These are phyloP conservation scores for Macrobrachium nipponense DNA, from an alignment of 1,140 invertebrate species.

Conservation along the genomic window DNA sequence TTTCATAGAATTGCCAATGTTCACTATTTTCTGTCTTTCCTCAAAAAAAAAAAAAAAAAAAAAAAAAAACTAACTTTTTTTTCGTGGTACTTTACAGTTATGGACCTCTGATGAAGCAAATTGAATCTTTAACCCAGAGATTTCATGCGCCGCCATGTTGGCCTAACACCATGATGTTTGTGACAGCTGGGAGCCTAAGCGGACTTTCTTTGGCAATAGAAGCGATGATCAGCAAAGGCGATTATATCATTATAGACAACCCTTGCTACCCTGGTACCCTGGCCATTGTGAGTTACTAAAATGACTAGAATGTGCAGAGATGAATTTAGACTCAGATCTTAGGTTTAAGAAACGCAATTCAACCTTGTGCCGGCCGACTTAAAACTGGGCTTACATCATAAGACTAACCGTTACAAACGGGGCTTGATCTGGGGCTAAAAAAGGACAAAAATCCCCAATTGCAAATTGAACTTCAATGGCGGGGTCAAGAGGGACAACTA, in stretches of 20 bases:
- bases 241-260: slow-evolving; percentile 7
- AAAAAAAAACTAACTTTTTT: not conserved
- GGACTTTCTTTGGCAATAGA: slow-evolving; percentile 6
- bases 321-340: not conserved
- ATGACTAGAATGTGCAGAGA: not conserved
- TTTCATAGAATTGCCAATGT: too few relatives aligned
- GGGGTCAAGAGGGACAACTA: too few relatives aligned
- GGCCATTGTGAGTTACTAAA: not conserved
- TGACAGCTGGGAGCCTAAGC: slow-evolving; percentile 1
- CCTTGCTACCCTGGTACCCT: not conserved
- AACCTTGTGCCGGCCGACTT: not conserved
- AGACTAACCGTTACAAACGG: too few relatives aligned
- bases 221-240: not conserved
- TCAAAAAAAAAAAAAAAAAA: not conserved
- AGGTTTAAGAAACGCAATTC: not conserved
- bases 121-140: not conserved
- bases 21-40: not conserved
- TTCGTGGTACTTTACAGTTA: not conserved
- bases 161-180: not conserved
- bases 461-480: too few relatives aligned
- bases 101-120: not conserved
- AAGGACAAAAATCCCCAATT: too few relatives aligned
- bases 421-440: too few relatives aligned
- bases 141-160: not conserved
- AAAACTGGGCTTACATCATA: too few relatives aligned